phyloP scores from a whole-genome alignment of 2,113 vertebrate species.

The Vombatus ursinus region DNA sequence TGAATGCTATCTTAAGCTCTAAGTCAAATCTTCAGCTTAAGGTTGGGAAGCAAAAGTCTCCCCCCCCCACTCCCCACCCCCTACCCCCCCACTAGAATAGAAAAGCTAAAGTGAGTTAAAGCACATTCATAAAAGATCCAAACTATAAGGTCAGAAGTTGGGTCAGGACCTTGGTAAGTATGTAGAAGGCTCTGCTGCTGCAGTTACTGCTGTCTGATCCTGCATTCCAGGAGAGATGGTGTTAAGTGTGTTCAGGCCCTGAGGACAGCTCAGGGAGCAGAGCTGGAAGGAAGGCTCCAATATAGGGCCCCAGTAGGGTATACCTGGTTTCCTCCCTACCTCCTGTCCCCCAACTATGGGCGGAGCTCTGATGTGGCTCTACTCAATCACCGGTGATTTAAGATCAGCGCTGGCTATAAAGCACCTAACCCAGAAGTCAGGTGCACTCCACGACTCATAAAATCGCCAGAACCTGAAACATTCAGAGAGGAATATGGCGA shows the following conservation, averaged over 20 bases:
- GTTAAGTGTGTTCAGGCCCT: neutral
- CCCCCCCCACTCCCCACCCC: neutral
- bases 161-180: neutral
- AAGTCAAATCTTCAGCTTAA: neutral
- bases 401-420: neutral
- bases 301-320: neutral
- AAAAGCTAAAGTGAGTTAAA: neutral
- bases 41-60: neutral
- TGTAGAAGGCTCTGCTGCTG: accelerated
- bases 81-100: neutral
- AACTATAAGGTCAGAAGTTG: neutral
- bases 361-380: neutral
- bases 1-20: neutral
- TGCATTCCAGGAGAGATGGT: neutral
- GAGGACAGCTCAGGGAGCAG: neutral
- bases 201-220: neutral
- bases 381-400: neutral
- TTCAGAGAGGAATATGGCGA: neutral
- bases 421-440: neutral
- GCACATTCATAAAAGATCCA: neutral
- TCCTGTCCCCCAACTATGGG: neutral
- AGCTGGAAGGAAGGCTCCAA: neutral
- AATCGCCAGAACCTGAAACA: conserved; percentile 1
- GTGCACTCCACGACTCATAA: conserved; percentile 12
- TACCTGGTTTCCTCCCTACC: neutral